Evolutionary conservation across 2,113 vertebrate genomes (phyloP).

Genomic region (Arenaria interpres): DNA sequence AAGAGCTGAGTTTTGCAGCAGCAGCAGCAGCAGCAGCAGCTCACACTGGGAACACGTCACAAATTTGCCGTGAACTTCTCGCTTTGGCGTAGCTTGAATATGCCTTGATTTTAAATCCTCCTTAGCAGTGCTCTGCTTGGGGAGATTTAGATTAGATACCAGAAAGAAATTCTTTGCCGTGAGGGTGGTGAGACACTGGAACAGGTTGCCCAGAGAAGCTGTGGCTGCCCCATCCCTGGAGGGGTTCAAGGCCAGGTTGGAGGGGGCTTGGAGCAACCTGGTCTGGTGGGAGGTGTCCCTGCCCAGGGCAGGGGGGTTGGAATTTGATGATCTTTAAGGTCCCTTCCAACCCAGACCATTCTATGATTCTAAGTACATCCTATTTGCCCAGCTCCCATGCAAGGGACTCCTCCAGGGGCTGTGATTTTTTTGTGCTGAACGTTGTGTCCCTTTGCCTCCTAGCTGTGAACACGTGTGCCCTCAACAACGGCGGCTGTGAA

Average conservation of each 20-base stretch:
- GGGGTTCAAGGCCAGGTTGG: no score
- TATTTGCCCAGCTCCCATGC: accelerated
- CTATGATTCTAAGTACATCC: not conserved
- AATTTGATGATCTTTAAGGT: no score
- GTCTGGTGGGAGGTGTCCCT: no score
- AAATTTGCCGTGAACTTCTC: not conserved
- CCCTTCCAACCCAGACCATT: no score
- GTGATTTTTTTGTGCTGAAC: accelerated
- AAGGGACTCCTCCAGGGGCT: accelerated
- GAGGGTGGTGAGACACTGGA: no score
- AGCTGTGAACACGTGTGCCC: constrained; percentile 84
- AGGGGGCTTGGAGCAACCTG: no score
- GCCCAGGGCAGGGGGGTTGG: no score
- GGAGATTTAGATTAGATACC: no score
- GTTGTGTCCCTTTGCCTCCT: not conserved
- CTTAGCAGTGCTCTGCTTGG: accelerated
- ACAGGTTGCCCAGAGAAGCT: no score
- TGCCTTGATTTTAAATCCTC: not conserved
- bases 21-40: no score
- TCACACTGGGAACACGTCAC: accelerated
- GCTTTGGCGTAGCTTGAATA: accelerated
- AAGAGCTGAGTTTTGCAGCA: not conserved
- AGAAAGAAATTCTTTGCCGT: no score
- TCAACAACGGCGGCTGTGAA: constrained; percentile 91
- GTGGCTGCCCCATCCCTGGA: no score